Conservation (phyloP, 2,888 invertebrate species). For the Acleris cristana region DNA sequence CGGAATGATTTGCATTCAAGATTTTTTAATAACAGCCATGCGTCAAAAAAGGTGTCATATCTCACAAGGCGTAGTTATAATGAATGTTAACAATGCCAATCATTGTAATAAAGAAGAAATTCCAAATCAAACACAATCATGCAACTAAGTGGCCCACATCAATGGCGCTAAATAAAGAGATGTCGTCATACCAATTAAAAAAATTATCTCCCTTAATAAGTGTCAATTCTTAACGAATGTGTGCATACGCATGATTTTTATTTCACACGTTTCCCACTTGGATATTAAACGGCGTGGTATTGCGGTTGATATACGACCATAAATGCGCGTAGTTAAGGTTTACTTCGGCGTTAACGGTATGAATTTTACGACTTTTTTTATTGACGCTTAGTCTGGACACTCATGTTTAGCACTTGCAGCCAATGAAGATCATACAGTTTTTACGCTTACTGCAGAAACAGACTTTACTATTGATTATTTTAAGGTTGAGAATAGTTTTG, state of each 20-base stretch:
- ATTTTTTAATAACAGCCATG: slow-evolving; percentile 22
- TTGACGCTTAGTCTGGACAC: slow-evolving; percentile 81
- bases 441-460: slow-evolving; percentile 47
- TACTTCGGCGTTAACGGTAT: slow-evolving; percentile 50
- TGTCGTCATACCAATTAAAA: slow-evolving; percentile 84
- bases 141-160: slow-evolving; percentile 62
- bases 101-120: slow-evolving; percentile 61
- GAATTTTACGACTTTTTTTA: slow-evolving; percentile 79
- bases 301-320: slow-evolving; percentile 49
- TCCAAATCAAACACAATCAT: slow-evolving; percentile 72
- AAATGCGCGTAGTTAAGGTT: slow-evolving; percentile 50
- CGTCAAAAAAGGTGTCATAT: slow-evolving; percentile 22
- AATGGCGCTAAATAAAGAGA: slow-evolving; percentile 69
- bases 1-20: slow-evolving; percentile 18
- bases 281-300: slow-evolving; percentile 52
- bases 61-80: slow-evolving; percentile 19
- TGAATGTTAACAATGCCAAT: slow-evolving; percentile 47
- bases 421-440: slow-evolving; percentile 63
- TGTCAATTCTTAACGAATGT: slow-evolving; percentile 84
- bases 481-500: slow-evolving; percentile 49
- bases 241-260: slow-evolving; percentile 83
- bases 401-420: slow-evolving; percentile 68
- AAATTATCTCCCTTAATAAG: slow-evolving; percentile 82
- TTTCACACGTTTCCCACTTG: slow-evolving; percentile 75
- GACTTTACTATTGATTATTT: slow-evolving; percentile 48